A percentile compares a stretch with the other conserved stretches of the same genome.
phyloP scores from a whole-genome alignment of 2,113 vertebrate species.

The Turnix velox region DNA sequence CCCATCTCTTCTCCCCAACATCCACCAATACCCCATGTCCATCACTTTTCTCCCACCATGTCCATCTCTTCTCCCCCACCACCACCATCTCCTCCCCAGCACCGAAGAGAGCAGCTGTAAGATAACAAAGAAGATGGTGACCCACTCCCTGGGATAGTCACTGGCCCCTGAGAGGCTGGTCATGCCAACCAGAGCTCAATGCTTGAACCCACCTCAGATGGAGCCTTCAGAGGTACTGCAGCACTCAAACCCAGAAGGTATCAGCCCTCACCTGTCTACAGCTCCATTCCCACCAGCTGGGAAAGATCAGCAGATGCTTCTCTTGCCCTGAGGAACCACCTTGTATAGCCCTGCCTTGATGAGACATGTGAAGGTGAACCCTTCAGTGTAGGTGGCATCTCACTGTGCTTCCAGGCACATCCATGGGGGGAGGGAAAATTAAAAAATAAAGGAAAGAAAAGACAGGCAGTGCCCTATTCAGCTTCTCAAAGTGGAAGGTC shows the following conservation, averaged over 20 bases:
- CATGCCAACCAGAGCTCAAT: neutral
- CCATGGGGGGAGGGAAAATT: neutral
- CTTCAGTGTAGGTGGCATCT: neutral
- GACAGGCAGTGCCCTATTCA: neutral
- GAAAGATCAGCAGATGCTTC: neutral
- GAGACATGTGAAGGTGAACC: neutral
- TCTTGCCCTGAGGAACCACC: neutral
- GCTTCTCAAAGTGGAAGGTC: neutral
- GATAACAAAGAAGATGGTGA: neutral
- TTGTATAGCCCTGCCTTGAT: neutral
- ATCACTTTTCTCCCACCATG: too few species aligned
- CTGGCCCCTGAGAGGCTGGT: neutral
- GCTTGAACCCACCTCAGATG: neutral
- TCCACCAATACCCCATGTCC: neutral
- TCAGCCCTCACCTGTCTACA: neutral
- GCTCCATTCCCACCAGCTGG: neutral
- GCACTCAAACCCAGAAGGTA: neutral
- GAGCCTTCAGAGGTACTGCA: neutral
- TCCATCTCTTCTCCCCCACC: fast-evolving
- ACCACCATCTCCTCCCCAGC: too few species aligned
- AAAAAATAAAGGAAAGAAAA: neutral
- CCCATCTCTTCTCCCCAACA: too few species aligned
- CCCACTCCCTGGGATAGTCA: neutral
- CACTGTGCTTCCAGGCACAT: neutral
- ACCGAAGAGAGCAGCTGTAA: neutral